phyloP scores from a whole-genome alignment of 2,888 invertebrate genomes.

The Smittia aterrima region DNA sequence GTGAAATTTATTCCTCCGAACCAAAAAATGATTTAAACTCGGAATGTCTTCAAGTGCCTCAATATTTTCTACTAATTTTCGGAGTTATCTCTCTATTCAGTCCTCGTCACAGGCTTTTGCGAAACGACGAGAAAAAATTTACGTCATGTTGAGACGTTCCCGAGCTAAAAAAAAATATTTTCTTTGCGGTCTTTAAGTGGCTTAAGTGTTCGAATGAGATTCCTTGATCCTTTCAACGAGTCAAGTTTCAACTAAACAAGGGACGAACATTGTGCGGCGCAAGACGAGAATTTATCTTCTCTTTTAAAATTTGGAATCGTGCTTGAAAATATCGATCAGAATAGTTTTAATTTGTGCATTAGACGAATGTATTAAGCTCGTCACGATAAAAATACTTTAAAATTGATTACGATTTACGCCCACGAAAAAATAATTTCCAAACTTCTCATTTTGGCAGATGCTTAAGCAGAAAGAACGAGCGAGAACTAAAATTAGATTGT shows the following conservation, averaged over 20 bases:
- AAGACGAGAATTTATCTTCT: background rate
- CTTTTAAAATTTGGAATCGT: background rate
- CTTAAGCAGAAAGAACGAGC: background rate
- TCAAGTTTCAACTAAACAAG: conserved; percentile 12
- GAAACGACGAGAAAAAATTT: background rate
- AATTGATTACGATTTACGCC: conserved; percentile 36
- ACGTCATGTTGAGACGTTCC: background rate
- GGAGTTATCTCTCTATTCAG: background rate
- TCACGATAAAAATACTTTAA: conserved; percentile 10
- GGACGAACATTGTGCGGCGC: background rate
- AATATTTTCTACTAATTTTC: background rate
- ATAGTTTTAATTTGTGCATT: no score
- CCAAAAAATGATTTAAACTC: conserved; percentile 22
- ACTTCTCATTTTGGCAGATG: conserved; percentile 5
- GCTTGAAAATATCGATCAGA: background rate
- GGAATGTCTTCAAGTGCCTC: background rate
- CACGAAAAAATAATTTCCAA: background rate
- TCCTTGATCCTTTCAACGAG: conserved; percentile 12
- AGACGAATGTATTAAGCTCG: background rate
- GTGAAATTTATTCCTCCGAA: conserved; percentile 14
- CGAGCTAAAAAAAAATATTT: background rate
- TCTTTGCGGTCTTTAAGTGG: background rate
- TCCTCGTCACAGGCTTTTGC: background rate
- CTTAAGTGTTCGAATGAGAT: background rate
- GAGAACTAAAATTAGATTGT: background rate